Base-by-base conservation (phyloP, 2,888 invertebrate species). In the Aporophyla lueneburgensis region DNA sequence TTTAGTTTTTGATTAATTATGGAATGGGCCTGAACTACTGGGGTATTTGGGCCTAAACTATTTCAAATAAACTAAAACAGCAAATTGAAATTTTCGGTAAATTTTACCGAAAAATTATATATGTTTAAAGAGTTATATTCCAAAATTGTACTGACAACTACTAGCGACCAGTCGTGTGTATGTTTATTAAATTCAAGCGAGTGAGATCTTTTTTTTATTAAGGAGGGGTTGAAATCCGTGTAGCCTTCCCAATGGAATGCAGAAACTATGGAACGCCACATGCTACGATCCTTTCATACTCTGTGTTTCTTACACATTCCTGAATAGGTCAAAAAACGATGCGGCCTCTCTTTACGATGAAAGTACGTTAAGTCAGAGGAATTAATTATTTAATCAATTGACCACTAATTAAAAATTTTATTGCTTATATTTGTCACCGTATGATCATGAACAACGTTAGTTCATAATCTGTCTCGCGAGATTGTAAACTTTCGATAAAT, bases 191-290 rank as follows among this genome's bases (percentile, higher is more conserved):
- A 16, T 2, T 33, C 16, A n/a, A 10, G 10, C 10, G 33, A 66
- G 53, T 53, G 33, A 16, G 27, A 51, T 53, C 27, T 33, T 49
- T 33, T 49, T 33, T 56, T 14, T 14, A 33, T 33, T n/a, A 46
- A 14, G 10, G 24, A 40, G 1, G 16, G 2, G 21, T 49, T 24
- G 16, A 24, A 33, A 33, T 33, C 33, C 33, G 33, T 9, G 51
- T 3, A 19, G n/a, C 53, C 61, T 33, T 58, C 27, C 5, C 27
- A 19, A 51, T n/a, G 49, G 49, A 78, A 51, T 56, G 14, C 33
- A 33, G 27, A 58, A 78, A 78, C n/a, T 46, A 59, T 10, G 21
- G 43, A 79, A 46, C 21, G n/a, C 51, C 19, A 51, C 78, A 14
- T 58, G 68, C 69, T 58, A 58, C 40, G 68, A 69, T 69, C 43